Percentiles rank a stretch among this genome's conserved stretches.
phyloP scores from a whole-genome alignment of 92 coral and sea anemone genomes.

The Palythoa grandiflora region DNA sequence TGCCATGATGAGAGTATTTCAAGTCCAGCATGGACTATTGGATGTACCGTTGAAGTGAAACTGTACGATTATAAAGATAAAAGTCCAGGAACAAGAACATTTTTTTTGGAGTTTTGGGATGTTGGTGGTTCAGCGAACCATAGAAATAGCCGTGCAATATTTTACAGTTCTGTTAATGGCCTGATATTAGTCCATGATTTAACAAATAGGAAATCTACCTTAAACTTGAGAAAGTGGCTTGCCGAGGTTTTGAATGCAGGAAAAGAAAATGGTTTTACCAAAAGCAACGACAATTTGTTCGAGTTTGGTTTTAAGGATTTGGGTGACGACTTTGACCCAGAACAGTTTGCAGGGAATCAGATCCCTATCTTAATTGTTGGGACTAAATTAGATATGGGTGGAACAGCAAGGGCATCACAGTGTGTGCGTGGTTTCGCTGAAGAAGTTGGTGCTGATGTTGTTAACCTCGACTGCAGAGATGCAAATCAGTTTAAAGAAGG shows the following conservation, averaged over 20 bases:
- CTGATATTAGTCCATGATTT: constrained; percentile 97
- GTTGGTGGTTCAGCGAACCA: constrained; percentile 98
- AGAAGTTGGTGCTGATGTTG: constrained; percentile 97
- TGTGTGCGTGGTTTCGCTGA: constrained; percentile 89
- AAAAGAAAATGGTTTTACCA: constrained; percentile 66
- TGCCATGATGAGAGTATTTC: constrained; percentile 93
- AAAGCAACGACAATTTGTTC: constrained; percentile 69
- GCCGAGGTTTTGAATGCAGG: constrained; percentile 91
- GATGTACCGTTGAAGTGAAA: constrained; percentile 96
- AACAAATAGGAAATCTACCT: constrained; percentile 93
- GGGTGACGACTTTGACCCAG: constrained; percentile 90
- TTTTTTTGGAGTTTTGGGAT: constrained; percentile 97
- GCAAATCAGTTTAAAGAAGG: constrained; percentile 75
- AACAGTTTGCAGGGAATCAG: constrained; percentile 98
- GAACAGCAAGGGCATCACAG: constrained; percentile 81
- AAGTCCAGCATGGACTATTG: constrained; percentile 98
- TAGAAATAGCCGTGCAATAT: constrained; percentile 91
- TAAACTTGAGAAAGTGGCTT: constrained; percentile 92
- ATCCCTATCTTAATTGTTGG: constrained; percentile 95
- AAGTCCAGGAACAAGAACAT: constrained; percentile 82
- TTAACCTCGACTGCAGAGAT: constrained; percentile 87
- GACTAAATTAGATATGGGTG: constrained; percentile 92
- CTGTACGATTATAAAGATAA: constrained; percentile 90
- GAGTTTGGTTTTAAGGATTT: constrained; percentile 69
- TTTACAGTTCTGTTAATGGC: constrained; percentile 93